A percentile compares a stretch with the other conserved stretches of the same genome.
Evolutionary conservation across 2,888 invertebrate genomes (phyloP).

Genomic region (Campoplex nolae): DNA sequence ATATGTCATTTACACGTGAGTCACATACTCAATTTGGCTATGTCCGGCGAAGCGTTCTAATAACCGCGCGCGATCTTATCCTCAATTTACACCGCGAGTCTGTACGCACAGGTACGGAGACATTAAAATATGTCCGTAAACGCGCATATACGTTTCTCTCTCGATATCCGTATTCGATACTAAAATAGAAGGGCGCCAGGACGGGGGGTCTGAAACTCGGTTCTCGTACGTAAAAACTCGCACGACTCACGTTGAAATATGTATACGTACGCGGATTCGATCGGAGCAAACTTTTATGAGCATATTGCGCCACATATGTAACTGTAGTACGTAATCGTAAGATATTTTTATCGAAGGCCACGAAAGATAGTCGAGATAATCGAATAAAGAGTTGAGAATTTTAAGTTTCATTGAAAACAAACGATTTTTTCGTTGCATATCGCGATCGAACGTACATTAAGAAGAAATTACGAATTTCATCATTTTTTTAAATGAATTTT

Average conservation of each 20-base stretch:
- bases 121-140: neutral
- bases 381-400: too few species aligned
- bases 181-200: neutral
- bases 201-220: neutral
- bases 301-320: neutral
- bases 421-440: too few species aligned
- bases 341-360: neutral
- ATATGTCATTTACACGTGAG: constrained; percentile 81
- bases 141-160: neutral
- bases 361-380: too few species aligned
- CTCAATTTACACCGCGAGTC: neutral
- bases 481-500: too few species aligned
- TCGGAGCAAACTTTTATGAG: neutral
- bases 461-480: too few species aligned
- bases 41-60: constrained; percentile 78
- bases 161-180: constrained; percentile 6
- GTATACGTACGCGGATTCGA: neutral
- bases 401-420: too few species aligned
- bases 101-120: neutral
- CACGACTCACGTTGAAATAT: too few species aligned
- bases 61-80: constrained; percentile 63
- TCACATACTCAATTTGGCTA: constrained; percentile 79
- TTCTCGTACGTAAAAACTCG: neutral
- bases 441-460: too few species aligned
- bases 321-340: neutral